Conservation (phyloP, 1,140 invertebrate species). For the Patella vulgata region DNA sequence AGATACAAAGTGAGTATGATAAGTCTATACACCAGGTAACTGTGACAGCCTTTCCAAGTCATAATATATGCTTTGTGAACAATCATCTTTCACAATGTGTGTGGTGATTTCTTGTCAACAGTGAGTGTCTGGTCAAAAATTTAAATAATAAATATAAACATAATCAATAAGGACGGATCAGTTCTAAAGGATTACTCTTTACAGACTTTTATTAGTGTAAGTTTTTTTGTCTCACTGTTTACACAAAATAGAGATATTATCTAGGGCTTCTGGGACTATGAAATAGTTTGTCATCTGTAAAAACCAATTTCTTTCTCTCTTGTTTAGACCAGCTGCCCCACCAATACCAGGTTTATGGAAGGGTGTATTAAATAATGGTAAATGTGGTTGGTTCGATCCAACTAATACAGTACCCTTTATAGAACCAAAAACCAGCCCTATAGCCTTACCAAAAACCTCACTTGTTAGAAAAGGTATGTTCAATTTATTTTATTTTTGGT, state of each 20-base stretch:
- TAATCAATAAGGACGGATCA: neutral
- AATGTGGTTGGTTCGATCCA: conserved; percentile 90
- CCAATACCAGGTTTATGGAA: conserved; percentile 76
- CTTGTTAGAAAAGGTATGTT: conserved; percentile 48
- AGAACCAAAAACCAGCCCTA: conserved; percentile 52
- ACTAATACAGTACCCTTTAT: conserved; percentile 65
- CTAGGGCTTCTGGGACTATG: too few relatives aligned
- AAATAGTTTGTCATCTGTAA: too few relatives aligned
- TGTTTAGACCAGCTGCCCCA: conserved; percentile 41
- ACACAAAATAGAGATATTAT: too few relatives aligned
- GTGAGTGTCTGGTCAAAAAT: neutral
- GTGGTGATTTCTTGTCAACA: neutral
- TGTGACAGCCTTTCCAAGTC: too few relatives aligned
- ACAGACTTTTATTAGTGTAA: neutral
- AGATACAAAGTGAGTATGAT: conserved; percentile 80
- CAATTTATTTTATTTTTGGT: neutral
- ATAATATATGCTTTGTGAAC: too few relatives aligned
- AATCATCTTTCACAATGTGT: neutral
- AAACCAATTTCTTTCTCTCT: too few relatives aligned
- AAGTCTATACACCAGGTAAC: too few relatives aligned
- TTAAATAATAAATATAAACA: neutral
- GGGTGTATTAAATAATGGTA: conserved; percentile 84
- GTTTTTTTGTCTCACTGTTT: too few relatives aligned
- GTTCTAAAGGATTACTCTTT: neutral
- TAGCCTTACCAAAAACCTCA: conserved; percentile 32